Base-by-base conservation (phyloP, 1,140 invertebrate species). In the Hesperophylax magnus region DNA sequence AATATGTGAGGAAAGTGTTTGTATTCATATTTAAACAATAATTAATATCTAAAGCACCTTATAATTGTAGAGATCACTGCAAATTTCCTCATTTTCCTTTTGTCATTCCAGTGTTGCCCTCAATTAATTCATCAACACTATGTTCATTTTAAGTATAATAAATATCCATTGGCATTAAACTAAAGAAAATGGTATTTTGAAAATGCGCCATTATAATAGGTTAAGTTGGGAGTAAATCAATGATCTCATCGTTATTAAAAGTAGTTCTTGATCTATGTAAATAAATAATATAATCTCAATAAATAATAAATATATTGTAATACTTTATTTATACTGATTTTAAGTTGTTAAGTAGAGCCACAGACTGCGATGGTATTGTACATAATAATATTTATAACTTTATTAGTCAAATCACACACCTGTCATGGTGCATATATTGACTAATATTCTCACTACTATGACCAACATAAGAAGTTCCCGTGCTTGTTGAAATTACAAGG, bases 1-100 rank as follows among this genome's bases (percentile, higher is more conserved):
- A 18, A 22, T 18, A 9, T 58, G 56, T 58, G 17, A 24, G 22
- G 14, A 65, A 65, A 22, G 22, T 65, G 63, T 65, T 22, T 52
- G n/a, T 69, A 17, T 71, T 34, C 22, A 52, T 71, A 52, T 71
- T 31, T 24, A 71, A 71, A 18, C 39, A 71, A 71, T 63, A 79
- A 53, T 79, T 79, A 74, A 79, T 56, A 78, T 75, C 82, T 83
- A 83, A 83, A 83, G 82, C 82, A 83, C 82, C 82, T 83, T 81
- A 83, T 77, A 83, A 81, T 83, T 81, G 82, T 83, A 79, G 82
- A 83, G 82, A 83, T 83, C 82, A 81, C 82, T 65, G 77, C 80
- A 74, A 77, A 61, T 31, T 65, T 78, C n/a, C 61, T 18, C 17
- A 78, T 78, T 61, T 52, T 71, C 22, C 18, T 58, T 56, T 31